Evolutionary conservation across 2,113 vertebrate genomes (phyloP).

Genomic region (Phalacrocorax aristotelis): DNA sequence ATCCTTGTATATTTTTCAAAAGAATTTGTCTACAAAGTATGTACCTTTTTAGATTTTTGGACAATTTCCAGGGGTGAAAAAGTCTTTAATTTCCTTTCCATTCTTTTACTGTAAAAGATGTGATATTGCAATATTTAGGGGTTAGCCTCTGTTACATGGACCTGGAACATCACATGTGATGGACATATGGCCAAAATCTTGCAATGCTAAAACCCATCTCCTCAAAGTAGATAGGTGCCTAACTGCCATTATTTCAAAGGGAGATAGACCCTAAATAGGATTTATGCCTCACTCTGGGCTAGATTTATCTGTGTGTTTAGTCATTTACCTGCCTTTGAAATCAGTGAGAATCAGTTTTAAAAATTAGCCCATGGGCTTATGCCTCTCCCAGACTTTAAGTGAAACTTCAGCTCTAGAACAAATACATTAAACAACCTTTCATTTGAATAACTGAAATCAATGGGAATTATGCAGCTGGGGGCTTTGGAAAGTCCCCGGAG

Average conservation of each 20-base stretch:
- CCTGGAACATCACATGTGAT: background rate
- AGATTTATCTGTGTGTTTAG: background rate
- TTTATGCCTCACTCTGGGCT: background rate
- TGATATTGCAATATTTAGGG: background rate
- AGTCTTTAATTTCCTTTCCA: background rate
- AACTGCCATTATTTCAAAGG: background rate
- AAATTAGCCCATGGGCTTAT: background rate
- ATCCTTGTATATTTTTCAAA: background rate
- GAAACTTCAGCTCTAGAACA: conserved; percentile 18
- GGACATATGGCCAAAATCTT: background rate
- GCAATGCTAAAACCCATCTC: background rate
- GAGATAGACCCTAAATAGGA: background rate
- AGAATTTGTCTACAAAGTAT: background rate
- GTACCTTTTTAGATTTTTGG: background rate
- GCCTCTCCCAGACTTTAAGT: background rate
- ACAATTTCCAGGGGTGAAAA: background rate
- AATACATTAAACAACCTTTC: conserved; percentile 37
- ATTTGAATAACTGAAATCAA: conserved; percentile 45
- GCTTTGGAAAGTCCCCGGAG: conserved; percentile 41
- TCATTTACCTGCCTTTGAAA: conserved; percentile 8
- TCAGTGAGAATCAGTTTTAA: background rate
- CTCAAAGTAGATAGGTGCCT: background rate
- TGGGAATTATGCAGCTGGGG: background rate
- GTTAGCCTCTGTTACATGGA: background rate
- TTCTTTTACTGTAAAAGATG: background rate